Base-by-base conservation (phyloP, 2,888 invertebrate species). In the Liposcelis brunnea region DNA sequence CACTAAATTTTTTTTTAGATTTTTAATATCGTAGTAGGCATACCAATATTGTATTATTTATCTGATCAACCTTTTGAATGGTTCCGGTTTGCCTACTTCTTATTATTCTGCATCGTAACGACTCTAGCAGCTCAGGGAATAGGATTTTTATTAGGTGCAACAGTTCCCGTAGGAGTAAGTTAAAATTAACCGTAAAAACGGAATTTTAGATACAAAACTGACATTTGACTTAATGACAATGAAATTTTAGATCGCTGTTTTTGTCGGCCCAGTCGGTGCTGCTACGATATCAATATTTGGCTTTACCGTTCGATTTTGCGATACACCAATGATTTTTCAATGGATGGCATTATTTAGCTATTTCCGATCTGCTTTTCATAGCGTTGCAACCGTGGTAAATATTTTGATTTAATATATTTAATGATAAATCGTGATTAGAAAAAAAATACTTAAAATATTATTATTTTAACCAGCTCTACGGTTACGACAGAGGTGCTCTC, bases 281-380 rank as follows among this genome's bases (percentile, higher is more conserved):
- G 91, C 90, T 37, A 71, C 93, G 18, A 82, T 94, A 59, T 85
- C 93, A 1, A 73, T 94, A 10, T 94, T 94, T 60, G 94, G 94
- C 0, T 94, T 94, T 66, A 91, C 91, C 58, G 77, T 91, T 15
- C 78, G 86, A n/a, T 77, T 89, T 55, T 74, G 77, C 42, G 87
- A 91, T 54, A 93, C 91, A 10, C 91, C 91, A 0, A 63, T 68
- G 2, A 67, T 74, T 37, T 81, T 94, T 58, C 77, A 81, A 42
- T 91, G 91, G 87, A 68, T 94, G 53, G 87, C 87, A 59, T 81
- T 89, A 59, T 70, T 86, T 47, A 90, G 90, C 14, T 93, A 90
- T 65, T 86, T 90, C 63, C 72, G 91, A 48, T 91, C 91, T 14
- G 81, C 86, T 7, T 94, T 93, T 63, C 93, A 94, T 60, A 87